Percentiles rank a stretch among this genome's conserved stretches.
Evolutionary conservation across 2,888 invertebrate species (phyloP).

Genomic region (Spatulosminthurus flaviceps): DNA sequence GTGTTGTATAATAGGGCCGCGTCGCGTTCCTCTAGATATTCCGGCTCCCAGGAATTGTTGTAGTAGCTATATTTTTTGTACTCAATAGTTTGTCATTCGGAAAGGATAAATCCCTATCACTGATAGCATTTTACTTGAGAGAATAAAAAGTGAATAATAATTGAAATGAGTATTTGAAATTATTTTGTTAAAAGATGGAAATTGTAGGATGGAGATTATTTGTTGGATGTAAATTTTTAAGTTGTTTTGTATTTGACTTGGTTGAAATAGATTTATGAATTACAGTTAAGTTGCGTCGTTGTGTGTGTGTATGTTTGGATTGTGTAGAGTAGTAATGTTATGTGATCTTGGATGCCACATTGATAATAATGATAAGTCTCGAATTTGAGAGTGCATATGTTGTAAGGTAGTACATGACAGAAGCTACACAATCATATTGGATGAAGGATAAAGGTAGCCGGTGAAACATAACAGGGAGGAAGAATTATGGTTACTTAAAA

Average conservation of each 20-base stretch:
- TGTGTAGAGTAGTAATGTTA: too few relatives aligned
- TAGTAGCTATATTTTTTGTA: not conserved
- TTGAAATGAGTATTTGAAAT: not conserved
- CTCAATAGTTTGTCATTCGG: not conserved
- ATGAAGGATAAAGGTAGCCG: not conserved
- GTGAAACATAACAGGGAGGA: conserved; percentile 20
- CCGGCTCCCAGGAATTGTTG: too few relatives aligned
- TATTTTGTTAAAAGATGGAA: not conserved
- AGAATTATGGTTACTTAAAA: conserved; percentile 34
- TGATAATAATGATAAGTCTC: too few relatives aligned
- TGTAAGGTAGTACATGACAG: too few relatives aligned
- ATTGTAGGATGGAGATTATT: too few relatives aligned
- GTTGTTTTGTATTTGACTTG: too few relatives aligned
- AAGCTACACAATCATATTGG: too few relatives aligned
- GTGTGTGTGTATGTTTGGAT: too few relatives aligned
- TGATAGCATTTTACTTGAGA: not conserved
- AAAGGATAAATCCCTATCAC: conserved; percentile 13
- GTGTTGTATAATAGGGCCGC: not conserved
- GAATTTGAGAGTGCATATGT: too few relatives aligned
- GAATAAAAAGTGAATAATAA: conserved; percentile 16
- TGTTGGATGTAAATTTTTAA: not conserved
- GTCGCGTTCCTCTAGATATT: not conserved
- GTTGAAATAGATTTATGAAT: too few relatives aligned
- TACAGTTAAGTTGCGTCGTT: too few relatives aligned
- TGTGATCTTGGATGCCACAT: too few relatives aligned